Conservation (phyloP, 1,140 invertebrate species). For the Dinoponera quadriceps region DNA sequence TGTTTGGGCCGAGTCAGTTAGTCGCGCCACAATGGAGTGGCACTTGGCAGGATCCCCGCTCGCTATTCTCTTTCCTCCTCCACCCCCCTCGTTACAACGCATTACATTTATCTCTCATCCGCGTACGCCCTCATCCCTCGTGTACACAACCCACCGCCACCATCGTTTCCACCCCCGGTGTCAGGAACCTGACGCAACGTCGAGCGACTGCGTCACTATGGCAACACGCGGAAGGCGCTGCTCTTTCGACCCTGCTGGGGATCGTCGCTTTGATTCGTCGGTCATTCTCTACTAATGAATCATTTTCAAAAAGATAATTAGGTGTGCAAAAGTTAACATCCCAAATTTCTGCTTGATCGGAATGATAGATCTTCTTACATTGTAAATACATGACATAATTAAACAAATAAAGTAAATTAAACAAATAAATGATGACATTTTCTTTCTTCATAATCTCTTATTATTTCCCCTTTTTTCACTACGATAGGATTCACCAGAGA, state of each 20-base stretch:
- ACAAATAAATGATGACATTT: no score
- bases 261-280: slow-evolving; percentile 45
- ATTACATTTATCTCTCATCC: slow-evolving; percentile 83
- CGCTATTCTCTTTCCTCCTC: background rate
- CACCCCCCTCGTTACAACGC: slow-evolving; percentile 74
- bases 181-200: slow-evolving; percentile 30
- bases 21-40: slow-evolving; percentile 83
- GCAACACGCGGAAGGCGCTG: slow-evolving; percentile 71
- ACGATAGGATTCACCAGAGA: no score
- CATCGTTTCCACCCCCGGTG: slow-evolving; percentile 62
- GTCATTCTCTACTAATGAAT: slow-evolving; percentile 37
- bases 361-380: slow-evolving; percentile 12
- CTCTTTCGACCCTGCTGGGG: background rate
- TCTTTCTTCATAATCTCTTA: no score
- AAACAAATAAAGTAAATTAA: no score
- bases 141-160: slow-evolving; percentile 70
- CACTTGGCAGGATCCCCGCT: slow-evolving; percentile 78
- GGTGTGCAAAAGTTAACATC: background rate
- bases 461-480: no score
- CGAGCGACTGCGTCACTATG: slow-evolving; percentile 75
- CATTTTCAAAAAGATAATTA: slow-evolving; percentile 55
- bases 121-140: slow-evolving; percentile 76
- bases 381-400: no score
- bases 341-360: background rate
- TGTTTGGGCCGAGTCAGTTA: slow-evolving; percentile 85